phyloP scores from a whole-genome alignment of 2,797 vertebrate species.

The Eulemur rubriventer region DNA sequence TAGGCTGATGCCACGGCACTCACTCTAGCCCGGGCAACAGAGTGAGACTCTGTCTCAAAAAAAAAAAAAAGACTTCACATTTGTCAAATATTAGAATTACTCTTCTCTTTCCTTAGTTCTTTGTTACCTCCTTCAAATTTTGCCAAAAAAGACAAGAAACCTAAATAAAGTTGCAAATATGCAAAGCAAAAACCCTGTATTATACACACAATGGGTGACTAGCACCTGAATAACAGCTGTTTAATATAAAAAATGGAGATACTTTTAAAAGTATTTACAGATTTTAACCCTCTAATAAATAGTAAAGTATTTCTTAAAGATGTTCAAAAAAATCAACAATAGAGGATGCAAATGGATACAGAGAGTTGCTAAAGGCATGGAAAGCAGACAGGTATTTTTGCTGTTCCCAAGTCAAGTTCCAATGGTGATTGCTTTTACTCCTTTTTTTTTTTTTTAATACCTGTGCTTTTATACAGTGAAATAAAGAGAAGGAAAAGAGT shows the following conservation, averaged over 20 bases:
- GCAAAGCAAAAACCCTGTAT: background rate
- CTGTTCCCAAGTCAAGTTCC: background rate
- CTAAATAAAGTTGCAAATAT: background rate
- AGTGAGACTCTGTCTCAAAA: no score
- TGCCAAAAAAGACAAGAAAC: background rate
- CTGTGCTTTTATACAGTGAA: background rate
- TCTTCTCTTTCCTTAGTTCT: background rate
- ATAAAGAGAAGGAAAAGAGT: background rate
- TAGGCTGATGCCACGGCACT: no score
- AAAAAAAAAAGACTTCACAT: background rate
- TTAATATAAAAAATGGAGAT: background rate
- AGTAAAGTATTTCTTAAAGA: background rate
- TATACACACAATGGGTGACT: background rate
- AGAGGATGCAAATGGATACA: background rate
- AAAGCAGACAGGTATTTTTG: background rate
- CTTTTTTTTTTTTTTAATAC: background rate
- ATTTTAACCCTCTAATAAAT: background rate
- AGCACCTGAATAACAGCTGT: background rate
- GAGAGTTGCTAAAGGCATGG: background rate
- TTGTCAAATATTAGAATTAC: conserved; percentile 14
- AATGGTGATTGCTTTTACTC: background rate
- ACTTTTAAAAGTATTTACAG: background rate
- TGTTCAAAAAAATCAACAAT: background rate
- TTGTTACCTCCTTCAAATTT: conserved; percentile 23
- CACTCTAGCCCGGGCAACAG: no score